These are phyloP conservation scores for Myiopsitta monachus DNA, from an alignment of 2,113 vertebrate genomes.

Conservation along the genomic window DNA sequence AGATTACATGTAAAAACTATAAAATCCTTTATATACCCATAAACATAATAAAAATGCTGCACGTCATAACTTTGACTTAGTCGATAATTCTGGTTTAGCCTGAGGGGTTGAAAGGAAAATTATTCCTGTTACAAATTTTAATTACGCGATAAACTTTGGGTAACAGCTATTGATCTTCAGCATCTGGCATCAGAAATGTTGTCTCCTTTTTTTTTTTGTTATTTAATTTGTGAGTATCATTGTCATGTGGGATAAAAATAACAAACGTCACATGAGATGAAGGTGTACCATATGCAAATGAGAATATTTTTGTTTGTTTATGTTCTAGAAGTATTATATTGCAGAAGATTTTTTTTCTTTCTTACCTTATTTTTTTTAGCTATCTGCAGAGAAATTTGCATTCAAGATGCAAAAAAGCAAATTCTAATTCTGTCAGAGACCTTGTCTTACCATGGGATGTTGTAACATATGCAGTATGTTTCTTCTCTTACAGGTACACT, in stretches of 20 bases:
- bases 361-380: conserved; percentile 10
- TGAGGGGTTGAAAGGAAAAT: conserved; percentile 74
- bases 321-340: conserved; percentile 52
- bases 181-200: conserved; percentile 68
- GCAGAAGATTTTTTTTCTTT: conserved; percentile 23
- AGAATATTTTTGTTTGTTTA: conserved; percentile 56
- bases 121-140: conserved; percentile 81
- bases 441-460: background rate
- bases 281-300: conserved; percentile 5
- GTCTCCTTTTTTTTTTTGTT: conserved; percentile 45
- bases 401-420: conserved; percentile 20
- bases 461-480: background rate
- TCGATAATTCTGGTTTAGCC: conserved; percentile 77
- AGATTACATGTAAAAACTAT: conserved; percentile 70
- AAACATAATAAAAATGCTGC: conserved; percentile 74
- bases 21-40: conserved; percentile 73
- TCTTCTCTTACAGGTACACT: conserved; percentile 12
- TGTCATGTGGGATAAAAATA: conserved; percentile 56
- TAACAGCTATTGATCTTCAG: conserved; percentile 81
- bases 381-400: conserved; percentile 39
- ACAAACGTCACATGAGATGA: conserved; percentile 50
- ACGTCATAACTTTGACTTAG: conserved; percentile 72
- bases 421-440: conserved; percentile 41
- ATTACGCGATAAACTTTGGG: conserved; percentile 79
- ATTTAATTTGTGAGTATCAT: conserved; percentile 34